Evolutionary conservation across 2,113 vertebrate species (phyloP), one percentile per base, ranked within the genome.

Genomic region (Syngnathus scovelli): DNA sequence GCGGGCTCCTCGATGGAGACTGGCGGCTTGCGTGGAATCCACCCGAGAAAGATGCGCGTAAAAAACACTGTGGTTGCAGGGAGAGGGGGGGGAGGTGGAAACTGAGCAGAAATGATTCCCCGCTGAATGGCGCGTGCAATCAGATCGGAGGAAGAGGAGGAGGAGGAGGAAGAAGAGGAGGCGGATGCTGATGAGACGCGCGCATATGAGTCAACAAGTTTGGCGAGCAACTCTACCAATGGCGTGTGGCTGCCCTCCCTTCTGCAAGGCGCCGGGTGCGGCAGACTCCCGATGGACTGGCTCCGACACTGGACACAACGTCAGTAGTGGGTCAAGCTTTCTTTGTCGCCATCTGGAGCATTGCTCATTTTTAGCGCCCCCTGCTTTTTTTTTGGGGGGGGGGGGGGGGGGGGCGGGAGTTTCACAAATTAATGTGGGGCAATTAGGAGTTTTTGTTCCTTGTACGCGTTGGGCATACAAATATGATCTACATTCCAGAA

Each of bases 161-260:
- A 51, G 23, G 48, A 37, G 16, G 43, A 23, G 0, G 27, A 33
- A 6, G 61, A 15, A 5, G 38, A 64, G 69, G 78, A 70, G 75
- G 61, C 67, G 74, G 75, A 78, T 73, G 68, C 68, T 76, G 74
- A 76, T 64, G 72, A 65, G 77, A 67, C 58, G 83, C 70, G 78
- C 74, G 27, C 72, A 71, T 77, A 72, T 82, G 89, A 90, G 84
- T 86, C 85, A 87, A 91, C 83, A 89, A 87, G 82, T 90, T 90
- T 80, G 83, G 83, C 78, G 82, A 80, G 72, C 76, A 74, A 78
- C 76, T 88, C 86, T 78, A 83, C 79, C 89, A 90, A 90, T 90
- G 88, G 79, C 23, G 84, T 84, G 69, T 56, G 80, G 82, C 75
- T 71, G 66, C 85, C 79, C 80, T 69, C 80, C 83, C 37, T 84